Conservation (phyloP, 2,797 vertebrate species). For the Clarias pachynema region DNA sequence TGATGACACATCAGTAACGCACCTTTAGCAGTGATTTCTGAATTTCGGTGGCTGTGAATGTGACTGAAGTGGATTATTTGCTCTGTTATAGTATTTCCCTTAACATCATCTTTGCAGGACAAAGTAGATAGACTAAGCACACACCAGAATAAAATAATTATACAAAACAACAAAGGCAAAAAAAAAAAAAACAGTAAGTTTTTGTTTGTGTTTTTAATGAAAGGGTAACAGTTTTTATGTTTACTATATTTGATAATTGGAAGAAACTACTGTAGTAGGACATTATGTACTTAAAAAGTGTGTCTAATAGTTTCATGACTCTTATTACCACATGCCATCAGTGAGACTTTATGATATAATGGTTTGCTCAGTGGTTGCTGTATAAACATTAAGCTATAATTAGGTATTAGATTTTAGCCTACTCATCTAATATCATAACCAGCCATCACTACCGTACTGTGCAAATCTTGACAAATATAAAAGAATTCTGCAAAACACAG, state of each 20-base stretch:
- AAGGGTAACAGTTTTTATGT: background rate
- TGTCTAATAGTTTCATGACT: constrained; percentile 4
- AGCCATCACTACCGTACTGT: background rate
- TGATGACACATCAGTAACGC: background rate
- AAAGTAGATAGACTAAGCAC: background rate
- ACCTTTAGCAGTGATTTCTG: background rate
- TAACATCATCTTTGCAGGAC: background rate
- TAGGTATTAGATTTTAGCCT: background rate
- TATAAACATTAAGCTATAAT: background rate
- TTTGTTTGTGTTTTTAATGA: background rate
- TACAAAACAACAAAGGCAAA: background rate
- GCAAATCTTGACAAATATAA: background rate
- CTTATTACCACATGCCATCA: background rate
- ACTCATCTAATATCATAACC: background rate
- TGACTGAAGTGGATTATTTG: background rate
- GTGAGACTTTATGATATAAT: background rate
- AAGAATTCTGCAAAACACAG: background rate
- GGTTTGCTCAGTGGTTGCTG: background rate
- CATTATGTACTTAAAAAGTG: background rate
- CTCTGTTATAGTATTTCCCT: background rate
- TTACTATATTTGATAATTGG: background rate
- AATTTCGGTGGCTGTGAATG: background rate
- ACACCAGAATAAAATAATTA: background rate
- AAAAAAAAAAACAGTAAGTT: background rate
- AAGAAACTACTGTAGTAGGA: background rate